Evolutionary conservation across 2,797 vertebrate species (phyloP), one percentile per base, ranked within the genome.

Genomic region (Nannoperca obscura): DNA sequence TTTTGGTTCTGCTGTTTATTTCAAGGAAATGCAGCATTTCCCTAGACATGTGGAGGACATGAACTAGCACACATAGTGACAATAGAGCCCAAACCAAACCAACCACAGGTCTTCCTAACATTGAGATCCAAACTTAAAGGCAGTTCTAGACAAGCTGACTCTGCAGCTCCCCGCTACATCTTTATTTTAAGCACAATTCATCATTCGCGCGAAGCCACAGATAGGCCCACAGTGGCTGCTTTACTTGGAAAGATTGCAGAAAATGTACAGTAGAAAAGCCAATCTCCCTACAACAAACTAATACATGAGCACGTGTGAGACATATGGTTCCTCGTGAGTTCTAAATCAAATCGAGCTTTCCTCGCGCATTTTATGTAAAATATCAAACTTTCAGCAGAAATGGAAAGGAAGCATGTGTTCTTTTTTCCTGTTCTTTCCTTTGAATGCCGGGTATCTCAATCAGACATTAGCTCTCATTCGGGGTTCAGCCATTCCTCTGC

Each of bases 241-340:
- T 64, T 52, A 62, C 71, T 71, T 57, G 44, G 72, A 67, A 74
- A 13, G 17, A 9, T 68, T 47, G 71, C 69, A 58, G 63, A 47
- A 61, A 10, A 40, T 34, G 36, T 42, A 34, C 32, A 30, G 11
- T 44, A 40, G 64, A 66, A 58, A 58, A 50, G n/a, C n/a, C 10
- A 50, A 22, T 80, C 34, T 61, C 59, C 57, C 64, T 15, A 50
- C 55, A 75, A 8, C 40, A 60, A 75, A 49, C 60, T 60, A 8
- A 68, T 81, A 62, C 59, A 24, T 66, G 49, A 63, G 75, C 66
- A 66, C 22, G 46, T 83, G 66, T 60, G 58, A 68, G 42, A 66
- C 81, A 76, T 10, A 54, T 54, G 54, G 42, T n/a, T 58, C 22
- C 20, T 32, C 10, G 0, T 22, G 36, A 44, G 30, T 4, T 42